Evolutionary conservation across 2,888 invertebrate species (phyloP), one percentile per base, ranked within the genome.

Genomic region (Incurvaria masculella): DNA sequence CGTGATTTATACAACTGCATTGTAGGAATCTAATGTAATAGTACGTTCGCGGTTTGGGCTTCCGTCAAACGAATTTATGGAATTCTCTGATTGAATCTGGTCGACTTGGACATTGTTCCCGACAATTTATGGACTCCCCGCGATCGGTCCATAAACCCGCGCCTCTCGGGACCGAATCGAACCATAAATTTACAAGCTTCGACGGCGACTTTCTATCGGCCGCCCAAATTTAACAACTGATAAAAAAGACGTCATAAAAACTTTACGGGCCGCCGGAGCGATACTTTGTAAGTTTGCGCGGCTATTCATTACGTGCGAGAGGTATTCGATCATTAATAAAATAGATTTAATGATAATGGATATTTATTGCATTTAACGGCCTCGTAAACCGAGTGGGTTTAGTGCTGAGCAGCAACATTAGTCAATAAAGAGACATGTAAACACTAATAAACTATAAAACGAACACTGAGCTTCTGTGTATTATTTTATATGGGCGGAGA

Each of bases 281-380:
- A 33, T 14, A 33, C 33, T 33, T 33, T 33, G 33, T 33, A 33
- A 33, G 11, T 33, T 33, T 14, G 33, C 33, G 33, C 33, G 33
- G 33, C 33, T 33, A 33, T 33, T 33, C 33, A 33, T 33, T 33
- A 33, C 33, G 33, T 33, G 14, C 33, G 33, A 33, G 14, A 33
- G 11, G 55, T 56, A 64, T 65, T 59, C 65, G 67, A 67, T 67
- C 68, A 67, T 65, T 61, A 60, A 62, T 62, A 64, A 64, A 69
- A 66, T 64, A 65, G 62, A 66, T 68, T 69, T 62, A 65, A 33
- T 33, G 33, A 14, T 33, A 33, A 33, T 33, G 33, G 33, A 33
- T 33, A 33, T 33, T 33, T 33, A 33, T 33, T 33, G 14, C 33
- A 14, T 33, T 33, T 33, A 33, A 33, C 33, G 33, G 33, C 11